Base-by-base conservation (phyloP, 2,797 vertebrate genomes). In the Glyptemys insculpta region DNA sequence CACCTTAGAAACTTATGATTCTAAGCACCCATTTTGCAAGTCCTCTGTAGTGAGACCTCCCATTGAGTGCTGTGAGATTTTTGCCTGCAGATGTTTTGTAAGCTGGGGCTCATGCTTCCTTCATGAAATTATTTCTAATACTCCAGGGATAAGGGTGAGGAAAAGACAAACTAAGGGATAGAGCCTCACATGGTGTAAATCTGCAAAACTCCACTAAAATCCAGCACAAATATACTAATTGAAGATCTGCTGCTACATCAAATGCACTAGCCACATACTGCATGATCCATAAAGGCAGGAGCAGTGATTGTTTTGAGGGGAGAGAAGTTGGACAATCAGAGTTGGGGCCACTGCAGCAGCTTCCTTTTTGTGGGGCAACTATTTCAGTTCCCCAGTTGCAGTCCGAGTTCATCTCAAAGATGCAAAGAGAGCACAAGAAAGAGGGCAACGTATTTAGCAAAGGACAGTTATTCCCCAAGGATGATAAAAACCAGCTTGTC, bases 401-500 rank as follows among this genome's bases (percentile, higher is more conserved):
- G 8, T 80, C 74, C 19, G 5, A 10, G 74, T 6, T 27, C 2
- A 0, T 62, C 92, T 92, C 85, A 62, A 15, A 41, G 94, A 82
- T 27, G 88, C 68, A 81, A 12, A 74, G 76, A 49, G 59, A 88
- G 89, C 85, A 87, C 62, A 4, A 80, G 21, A 80, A 89, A 96
- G 91, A 1, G 1, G 81, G 94, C 86, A 94, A 72, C n/a, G 4
- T 34, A 14, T 4, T 86, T 34, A 93, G 91, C 76, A 89, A 78
- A 85, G 34, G 68, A 65, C 93, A 96, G 79, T 2, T 82, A 94
- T 82, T 96, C 96, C 93, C 96, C 3, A 10, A 85, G 90, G 94
- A 80, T 79, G 79, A 83, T 81, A 87, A 87, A 93, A 90, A 94
- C 88, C 72, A 93, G 89, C 88, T 57, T 76, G 85, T 92, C 96